Percentiles rank a stretch among this genome's conserved stretches.
phyloP scores from a whole-genome alignment of 2,888 invertebrate genomes.

The Leuctra nigra region DNA sequence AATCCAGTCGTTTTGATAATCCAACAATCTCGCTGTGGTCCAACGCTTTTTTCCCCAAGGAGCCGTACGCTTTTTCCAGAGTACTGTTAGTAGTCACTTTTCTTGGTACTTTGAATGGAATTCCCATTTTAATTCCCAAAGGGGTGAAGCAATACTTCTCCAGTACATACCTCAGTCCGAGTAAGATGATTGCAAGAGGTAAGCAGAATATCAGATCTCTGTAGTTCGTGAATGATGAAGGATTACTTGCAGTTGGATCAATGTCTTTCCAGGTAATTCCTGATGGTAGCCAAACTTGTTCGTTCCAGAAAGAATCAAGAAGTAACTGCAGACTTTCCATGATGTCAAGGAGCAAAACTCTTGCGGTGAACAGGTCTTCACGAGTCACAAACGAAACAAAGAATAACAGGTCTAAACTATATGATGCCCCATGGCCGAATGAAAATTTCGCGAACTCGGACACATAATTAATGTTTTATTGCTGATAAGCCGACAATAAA shows the following conservation, averaged over 20 bases:
- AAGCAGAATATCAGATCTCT: slow-evolving; percentile 39
- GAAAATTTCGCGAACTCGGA: no score
- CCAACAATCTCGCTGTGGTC: slow-evolving; percentile 72
- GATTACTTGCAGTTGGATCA: slow-evolving; percentile 41
- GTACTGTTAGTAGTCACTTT: slow-evolving; percentile 63
- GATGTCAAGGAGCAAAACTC: no score
- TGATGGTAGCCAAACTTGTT: slow-evolving; percentile 57
- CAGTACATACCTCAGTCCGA: slow-evolving; percentile 39
- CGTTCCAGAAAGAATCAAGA: slow-evolving; percentile 65
- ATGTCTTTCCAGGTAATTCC: slow-evolving; percentile 43
- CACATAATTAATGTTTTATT: no score
- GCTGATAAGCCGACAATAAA: no score
- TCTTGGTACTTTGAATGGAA: slow-evolving; percentile 60
- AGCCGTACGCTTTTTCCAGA: slow-evolving; percentile 70
- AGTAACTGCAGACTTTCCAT: slow-evolving; percentile 32
- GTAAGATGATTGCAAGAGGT: slow-evolving; percentile 40
- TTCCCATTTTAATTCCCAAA: slow-evolving; percentile 36
- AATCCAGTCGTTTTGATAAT: slow-evolving; percentile 74
- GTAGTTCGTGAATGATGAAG: slow-evolving; percentile 53
- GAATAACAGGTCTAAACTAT: no score
- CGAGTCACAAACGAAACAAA: no score
- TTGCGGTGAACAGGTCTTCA: no score
- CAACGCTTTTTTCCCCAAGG: slow-evolving; percentile 53
- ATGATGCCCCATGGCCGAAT: no score
- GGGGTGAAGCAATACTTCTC: slow-evolving; percentile 39